These are phyloP conservation scores for Scomberomorus guttatus DNA, from an alignment of 2,797 vertebrate genomes.

Conservation along the genomic window DNA sequence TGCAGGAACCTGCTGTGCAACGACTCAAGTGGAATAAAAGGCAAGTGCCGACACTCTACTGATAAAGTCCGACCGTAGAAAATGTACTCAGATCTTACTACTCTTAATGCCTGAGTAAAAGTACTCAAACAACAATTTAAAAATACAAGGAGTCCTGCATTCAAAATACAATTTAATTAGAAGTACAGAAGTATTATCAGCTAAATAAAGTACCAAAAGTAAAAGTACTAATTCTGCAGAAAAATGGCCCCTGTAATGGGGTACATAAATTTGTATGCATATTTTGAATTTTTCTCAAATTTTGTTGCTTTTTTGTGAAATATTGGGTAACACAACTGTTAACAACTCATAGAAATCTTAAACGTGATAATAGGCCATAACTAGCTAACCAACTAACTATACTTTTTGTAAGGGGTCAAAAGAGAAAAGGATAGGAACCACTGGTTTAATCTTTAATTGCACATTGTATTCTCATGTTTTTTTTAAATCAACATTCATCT, in stretches of 20 bases:
- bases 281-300: background rate
- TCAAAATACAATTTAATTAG: too few species aligned
- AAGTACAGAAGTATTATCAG: background rate
- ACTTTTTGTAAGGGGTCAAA: too few species aligned
- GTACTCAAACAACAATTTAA: background rate
- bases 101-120: background rate
- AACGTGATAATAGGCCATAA: too few species aligned
- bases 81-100: background rate
- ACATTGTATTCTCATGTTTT: too few species aligned
- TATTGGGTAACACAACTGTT: background rate
- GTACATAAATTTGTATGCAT: background rate
- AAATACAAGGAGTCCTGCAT: background rate
- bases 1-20: constrained; percentile 1
- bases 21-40: background rate
- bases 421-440: too few species aligned
- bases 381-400: too few species aligned
- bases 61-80: background rate
- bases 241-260: background rate
- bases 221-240: background rate
- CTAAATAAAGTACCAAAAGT: background rate
- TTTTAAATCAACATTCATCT: too few species aligned
- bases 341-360: background rate
- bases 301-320: too few species aligned
- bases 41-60: too few species aligned
- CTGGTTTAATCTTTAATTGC: too few species aligned